Evolutionary conservation across 2,797 vertebrate genomes (phyloP).

Genomic region (Garrulus glandarius): DNA sequence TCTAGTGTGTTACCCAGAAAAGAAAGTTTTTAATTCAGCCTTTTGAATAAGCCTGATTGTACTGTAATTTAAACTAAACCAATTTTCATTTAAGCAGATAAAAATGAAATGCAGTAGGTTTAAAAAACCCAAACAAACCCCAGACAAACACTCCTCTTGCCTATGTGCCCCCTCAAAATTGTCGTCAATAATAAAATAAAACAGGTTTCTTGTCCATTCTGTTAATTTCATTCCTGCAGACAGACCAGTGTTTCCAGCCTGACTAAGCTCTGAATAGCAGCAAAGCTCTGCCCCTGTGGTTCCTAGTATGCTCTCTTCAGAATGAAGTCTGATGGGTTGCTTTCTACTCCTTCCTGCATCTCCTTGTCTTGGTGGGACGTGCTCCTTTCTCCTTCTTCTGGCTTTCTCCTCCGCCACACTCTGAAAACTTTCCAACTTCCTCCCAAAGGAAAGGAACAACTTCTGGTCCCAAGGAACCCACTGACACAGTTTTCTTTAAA

Average conservation of each 20-base stretch:
- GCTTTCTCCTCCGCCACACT: neutral
- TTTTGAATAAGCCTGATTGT: neutral
- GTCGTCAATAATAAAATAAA: neutral
- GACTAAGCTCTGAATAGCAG: neutral
- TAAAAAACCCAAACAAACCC: neutral
- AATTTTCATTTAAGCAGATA: neutral
- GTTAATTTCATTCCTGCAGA: neutral
- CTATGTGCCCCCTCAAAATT: neutral
- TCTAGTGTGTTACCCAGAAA: neutral
- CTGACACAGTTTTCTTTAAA: neutral
- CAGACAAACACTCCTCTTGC: neutral
- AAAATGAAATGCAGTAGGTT: neutral
- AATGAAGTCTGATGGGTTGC: neutral
- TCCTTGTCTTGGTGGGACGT: fast-evolving
- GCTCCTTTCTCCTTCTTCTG: neutral
- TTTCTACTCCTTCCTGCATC: neutral
- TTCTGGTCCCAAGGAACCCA: neutral
- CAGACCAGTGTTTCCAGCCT: neutral
- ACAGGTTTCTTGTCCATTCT: neutral
- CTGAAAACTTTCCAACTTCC: neutral
- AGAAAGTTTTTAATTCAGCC: neutral
- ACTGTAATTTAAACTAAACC: neutral
- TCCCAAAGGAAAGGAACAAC: neutral
- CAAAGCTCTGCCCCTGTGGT: neutral
- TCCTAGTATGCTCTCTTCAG: neutral